Conservation (phyloP, 2,888 invertebrate species). For the Aquatica leii region DNA sequence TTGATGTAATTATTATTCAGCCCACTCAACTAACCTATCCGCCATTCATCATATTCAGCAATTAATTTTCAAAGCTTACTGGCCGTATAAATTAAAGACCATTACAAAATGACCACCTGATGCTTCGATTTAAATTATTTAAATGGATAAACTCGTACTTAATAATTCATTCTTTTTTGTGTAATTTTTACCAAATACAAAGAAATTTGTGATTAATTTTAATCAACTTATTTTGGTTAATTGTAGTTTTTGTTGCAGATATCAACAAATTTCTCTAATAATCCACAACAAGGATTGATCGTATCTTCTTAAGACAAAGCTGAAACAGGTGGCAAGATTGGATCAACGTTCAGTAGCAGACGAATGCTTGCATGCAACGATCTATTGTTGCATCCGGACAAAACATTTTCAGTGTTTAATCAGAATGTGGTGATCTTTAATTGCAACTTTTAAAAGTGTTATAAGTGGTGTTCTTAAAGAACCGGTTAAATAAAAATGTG, state of each 20-base stretch:
- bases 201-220: too few relatives aligned
- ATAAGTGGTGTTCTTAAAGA: background rate
- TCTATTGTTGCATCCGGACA: background rate
- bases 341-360: slow-evolving; percentile 23
- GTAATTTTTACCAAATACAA: too few relatives aligned
- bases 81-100: slow-evolving; percentile 44
- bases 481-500: slow-evolving; percentile 20
- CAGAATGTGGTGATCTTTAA: too few relatives aligned
- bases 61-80: slow-evolving; percentile 49
- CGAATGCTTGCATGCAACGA: slow-evolving; percentile 22
- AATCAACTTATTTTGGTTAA: too few relatives aligned
- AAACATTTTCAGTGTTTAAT: background rate
- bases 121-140: slow-evolving; percentile 36
- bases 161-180: too few relatives aligned
- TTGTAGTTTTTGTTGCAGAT: slow-evolving; percentile 33
- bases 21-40: slow-evolving; percentile 41
- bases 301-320: slow-evolving; percentile 27
- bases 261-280: slow-evolving; percentile 19
- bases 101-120: slow-evolving; percentile 44
- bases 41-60: slow-evolving; percentile 49
- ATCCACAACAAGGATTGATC: slow-evolving; percentile 26
- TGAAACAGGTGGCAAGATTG: slow-evolving; percentile 18
- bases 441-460: background rate
- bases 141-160: background rate
- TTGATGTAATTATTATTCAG: slow-evolving; percentile 45